Conservation (phyloP, 1,140 invertebrate genomes). For the Anastrepha obliqua region DNA sequence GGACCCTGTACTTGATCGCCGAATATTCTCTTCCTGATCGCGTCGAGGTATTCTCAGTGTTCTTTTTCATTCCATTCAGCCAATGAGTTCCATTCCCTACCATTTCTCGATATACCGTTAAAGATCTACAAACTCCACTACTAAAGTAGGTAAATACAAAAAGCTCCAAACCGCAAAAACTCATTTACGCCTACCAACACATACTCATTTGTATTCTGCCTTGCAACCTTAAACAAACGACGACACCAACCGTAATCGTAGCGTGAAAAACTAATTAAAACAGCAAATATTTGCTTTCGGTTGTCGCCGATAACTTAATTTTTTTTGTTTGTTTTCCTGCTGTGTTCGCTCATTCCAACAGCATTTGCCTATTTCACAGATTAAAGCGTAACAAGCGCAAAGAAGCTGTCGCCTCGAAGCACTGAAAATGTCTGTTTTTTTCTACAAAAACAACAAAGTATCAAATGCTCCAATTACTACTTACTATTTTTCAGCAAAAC, state of each 20-base stretch:
- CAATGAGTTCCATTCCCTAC: no score
- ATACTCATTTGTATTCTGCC: not conserved
- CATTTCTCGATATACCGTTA: no score
- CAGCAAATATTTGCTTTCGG: constrained; percentile 20
- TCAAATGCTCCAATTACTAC: not conserved
- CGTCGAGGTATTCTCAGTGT: no score
- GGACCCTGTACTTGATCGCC: no score
- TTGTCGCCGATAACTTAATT: not conserved
- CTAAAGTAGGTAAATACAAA: no score
- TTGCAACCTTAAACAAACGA: not conserved
- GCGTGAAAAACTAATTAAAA: constrained; percentile 37
- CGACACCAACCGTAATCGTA: not conserved
- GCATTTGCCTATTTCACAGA: not conserved
- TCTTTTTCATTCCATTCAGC: no score
- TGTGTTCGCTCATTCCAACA: not conserved
- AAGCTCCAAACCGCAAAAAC: no score
- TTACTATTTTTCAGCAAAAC: not conserved
- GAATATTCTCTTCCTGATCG: no score
- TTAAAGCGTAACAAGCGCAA: constrained; percentile 24
- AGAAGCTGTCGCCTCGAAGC: not conserved
- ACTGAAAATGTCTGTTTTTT: not conserved
- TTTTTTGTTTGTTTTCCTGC: not conserved
- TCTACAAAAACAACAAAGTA: not conserved
- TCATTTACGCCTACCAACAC: no score
- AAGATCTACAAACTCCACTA: no score